Base-by-base conservation (phyloP, 2,888 invertebrate species). In the Boloria euphrosyne region DNA sequence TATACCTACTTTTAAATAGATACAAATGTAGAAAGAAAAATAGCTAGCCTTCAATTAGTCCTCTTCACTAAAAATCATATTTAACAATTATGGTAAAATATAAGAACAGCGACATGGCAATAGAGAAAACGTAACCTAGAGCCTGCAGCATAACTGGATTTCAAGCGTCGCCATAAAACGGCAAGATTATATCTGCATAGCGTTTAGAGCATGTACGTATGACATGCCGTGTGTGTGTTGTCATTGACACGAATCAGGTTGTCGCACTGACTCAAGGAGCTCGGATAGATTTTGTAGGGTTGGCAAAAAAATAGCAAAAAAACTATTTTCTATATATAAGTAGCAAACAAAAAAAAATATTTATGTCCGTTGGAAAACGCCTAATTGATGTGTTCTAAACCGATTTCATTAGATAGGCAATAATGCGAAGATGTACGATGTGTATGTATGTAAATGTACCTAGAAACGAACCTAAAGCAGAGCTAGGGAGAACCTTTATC, bases 201-300 rank as follows among this genome's bases (percentile, higher is more conserved):
- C 64, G 55, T 67, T 47, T 50, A 44, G 43, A 52, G 43, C 51
- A 16, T 53, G 52, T 60, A 50, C 46, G 65, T 55, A 22, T 55
- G 44, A 55, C 55, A 22, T 22, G 55, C 55, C n/a, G 63, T 71
- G 58, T 67, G 71, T 71, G 75, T 72, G 65, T 85, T 82, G 89
- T 89, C 89, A 89, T 89, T 89, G 89, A 88, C 89, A 87, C 76
- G 83, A 77, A 80, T 86, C 80, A 82, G 89, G 87, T 88, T 86
- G 87, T 84, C 86, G 89, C 72, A 80, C 88, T 71, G 72, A 73
- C 75, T 80, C 85, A 86, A 88, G 87, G 86, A 89, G 83, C 69
- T 73, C 61, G 46, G 75, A 76, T 74, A 68, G 65, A 63, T 66
- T 66, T 59, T 55, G 68, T 68, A 70, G 13, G 46, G 70, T 54